These are phyloP conservation scores for Netelia virgata DNA, from an alignment of 2,888 invertebrate genomes.

Conservation along the genomic window DNA sequence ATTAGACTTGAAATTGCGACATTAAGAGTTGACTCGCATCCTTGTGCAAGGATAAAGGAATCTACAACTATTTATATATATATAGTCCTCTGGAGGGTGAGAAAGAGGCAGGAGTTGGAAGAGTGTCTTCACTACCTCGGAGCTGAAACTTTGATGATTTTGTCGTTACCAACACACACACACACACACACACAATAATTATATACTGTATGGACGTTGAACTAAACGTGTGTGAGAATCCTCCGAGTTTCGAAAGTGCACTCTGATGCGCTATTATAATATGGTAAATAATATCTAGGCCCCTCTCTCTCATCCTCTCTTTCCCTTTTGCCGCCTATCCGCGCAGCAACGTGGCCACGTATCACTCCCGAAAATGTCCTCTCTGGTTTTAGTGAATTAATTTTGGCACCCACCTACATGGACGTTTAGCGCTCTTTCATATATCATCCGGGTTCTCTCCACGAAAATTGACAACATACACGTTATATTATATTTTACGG, in stretches of 20 bases:
- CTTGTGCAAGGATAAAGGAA: slow-evolving; percentile 17
- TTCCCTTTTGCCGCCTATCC: background rate
- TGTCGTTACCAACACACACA: slow-evolving; percentile 16
- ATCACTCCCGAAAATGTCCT: slow-evolving; percentile 18
- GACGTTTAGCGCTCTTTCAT: slow-evolving; percentile 11
- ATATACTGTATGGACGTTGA: slow-evolving; percentile 26
- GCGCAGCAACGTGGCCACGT: background rate
- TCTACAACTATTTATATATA: slow-evolving; percentile 7
- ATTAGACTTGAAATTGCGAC: slow-evolving; percentile 75
- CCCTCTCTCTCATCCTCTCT: background rate
- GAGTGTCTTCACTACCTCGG: background rate
- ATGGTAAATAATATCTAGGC: slow-evolving; percentile 31
- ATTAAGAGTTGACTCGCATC: slow-evolving; percentile 73
- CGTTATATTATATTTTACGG: no score
- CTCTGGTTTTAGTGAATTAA: slow-evolving; percentile 8
- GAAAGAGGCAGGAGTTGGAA: background rate
- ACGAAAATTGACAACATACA: background rate
- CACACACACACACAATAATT: background rate
- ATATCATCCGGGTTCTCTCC: background rate
- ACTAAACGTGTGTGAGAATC: slow-evolving; percentile 40
- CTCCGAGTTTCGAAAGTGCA: slow-evolving; percentile 27
- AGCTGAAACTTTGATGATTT: slow-evolving; percentile 62
- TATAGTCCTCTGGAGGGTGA: background rate
- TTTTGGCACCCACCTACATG: slow-evolving; percentile 15
- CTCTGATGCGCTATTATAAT: slow-evolving; percentile 18